phyloP scores from a whole-genome alignment of 2,797 vertebrate species.

The Galaxias olidus region DNA sequence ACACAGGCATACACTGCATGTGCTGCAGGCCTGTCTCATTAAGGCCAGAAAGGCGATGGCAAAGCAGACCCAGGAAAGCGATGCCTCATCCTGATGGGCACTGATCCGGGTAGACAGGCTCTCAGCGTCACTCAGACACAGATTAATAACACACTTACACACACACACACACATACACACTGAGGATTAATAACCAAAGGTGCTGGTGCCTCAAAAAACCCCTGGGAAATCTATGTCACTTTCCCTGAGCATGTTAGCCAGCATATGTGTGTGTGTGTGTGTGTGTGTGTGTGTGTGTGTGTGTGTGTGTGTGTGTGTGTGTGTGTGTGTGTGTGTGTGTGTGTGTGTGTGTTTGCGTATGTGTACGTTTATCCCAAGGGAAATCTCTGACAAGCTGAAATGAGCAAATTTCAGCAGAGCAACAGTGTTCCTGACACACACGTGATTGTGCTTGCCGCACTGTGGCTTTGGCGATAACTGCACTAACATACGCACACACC shows the following conservation, averaged over 20 bases:
- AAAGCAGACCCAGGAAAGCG: slow-evolving; percentile 44
- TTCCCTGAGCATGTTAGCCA: background rate
- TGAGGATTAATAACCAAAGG: background rate
- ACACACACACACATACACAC: slow-evolving; percentile 14
- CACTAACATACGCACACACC: too few species aligned
- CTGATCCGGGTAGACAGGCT: slow-evolving; percentile 68
- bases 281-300: background rate
- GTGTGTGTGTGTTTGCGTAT: background rate
- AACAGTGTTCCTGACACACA: slow-evolving; percentile 31
- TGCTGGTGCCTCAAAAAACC: background rate
- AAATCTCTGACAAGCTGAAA: slow-evolving; percentile 50
- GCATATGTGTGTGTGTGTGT: background rate
- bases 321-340: slow-evolving; percentile 23
- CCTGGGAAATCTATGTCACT: slow-evolving; percentile 8
- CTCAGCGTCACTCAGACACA: slow-evolving; percentile 48
- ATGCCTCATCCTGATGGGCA: slow-evolving; percentile 70
- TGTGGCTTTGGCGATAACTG: slow-evolving; percentile 9
- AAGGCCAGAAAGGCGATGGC: slow-evolving; percentile 50
- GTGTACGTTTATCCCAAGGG: slow-evolving; percentile 9
- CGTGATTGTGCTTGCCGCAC: slow-evolving; percentile 33
- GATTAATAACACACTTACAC: slow-evolving; percentile 51
- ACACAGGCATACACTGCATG: background rate
- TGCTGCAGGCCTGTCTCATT: slow-evolving; percentile 49
- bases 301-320: slow-evolving; percentile 14
- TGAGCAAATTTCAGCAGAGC: slow-evolving; percentile 44